Percentiles rank a stretch among this genome's conserved stretches.
Evolutionary conservation across 2,113 vertebrate genomes (phyloP).

Genomic region (Mustela lutreola): DNA sequence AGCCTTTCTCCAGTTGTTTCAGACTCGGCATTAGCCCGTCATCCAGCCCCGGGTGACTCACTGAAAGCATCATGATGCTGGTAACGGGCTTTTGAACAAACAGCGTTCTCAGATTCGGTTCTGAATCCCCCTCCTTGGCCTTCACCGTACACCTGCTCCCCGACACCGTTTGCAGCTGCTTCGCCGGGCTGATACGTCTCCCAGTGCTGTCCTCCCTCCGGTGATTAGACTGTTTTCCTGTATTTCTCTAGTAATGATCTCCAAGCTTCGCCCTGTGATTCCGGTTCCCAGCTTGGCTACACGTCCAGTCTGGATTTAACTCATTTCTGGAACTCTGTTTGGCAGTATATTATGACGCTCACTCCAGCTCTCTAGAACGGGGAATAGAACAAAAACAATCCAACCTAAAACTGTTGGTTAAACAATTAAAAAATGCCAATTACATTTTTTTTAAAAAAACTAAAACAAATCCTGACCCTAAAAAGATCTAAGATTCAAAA

Average conservation of each 20-base stretch:
- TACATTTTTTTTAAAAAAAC: not conserved
- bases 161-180: not conserved
- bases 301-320: not conserved
- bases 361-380: not conserved
- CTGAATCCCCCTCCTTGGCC: not conserved
- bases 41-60: not conserved
- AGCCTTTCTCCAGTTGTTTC: not conserved
- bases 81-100: not conserved
- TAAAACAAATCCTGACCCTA: not conserved
- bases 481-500: conserved; percentile 13
- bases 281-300: not conserved
- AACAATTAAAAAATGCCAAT: not conserved
- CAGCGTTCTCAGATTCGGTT: not conserved
- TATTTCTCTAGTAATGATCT: not conserved
- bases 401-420: not conserved
- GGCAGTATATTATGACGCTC: not conserved
- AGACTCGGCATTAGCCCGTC: not conserved
- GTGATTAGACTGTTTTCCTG: not conserved
- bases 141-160: not conserved
- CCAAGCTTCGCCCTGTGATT: not conserved
- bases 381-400: not conserved
- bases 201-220: not conserved
- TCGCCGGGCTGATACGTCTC: not conserved
- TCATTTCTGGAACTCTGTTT: not conserved
- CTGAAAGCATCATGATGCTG: accelerated